Conservation (phyloP, 2,113 vertebrate genomes). For the Romanogobio albipinnatus region DNA sequence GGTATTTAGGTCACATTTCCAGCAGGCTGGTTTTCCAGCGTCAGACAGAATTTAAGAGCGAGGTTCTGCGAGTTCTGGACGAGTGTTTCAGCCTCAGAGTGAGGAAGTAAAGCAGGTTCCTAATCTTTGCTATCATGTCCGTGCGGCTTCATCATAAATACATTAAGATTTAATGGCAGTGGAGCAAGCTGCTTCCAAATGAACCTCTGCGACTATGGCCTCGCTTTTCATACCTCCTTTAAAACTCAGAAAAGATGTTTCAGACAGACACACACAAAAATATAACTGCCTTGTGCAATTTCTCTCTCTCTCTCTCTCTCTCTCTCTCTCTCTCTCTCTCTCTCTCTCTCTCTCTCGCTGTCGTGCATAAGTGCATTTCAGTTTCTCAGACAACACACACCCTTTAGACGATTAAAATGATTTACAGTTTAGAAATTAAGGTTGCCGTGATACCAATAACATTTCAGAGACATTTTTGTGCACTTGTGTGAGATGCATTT, state of each 20-base stretch:
- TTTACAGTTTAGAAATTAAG: neutral
- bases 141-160: constrained; percentile 29
- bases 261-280: neutral
- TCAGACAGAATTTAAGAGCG: constrained; percentile 45
- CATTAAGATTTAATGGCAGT: constrained; percentile 29
- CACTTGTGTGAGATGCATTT: neutral
- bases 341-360: neutral
- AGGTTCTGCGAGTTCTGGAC: constrained; percentile 4
- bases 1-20: constrained; percentile 60
- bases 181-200: neutral
- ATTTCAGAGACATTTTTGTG: constrained; percentile 1
- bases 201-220: neutral
- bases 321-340: too few relatives aligned
- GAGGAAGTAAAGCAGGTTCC: constrained; percentile 12
- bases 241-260: neutral
- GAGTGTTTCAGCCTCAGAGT: constrained; percentile 10
- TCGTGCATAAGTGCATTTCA: neutral
- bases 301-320: too few relatives aligned
- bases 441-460: neutral
- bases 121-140: constrained; percentile 2
- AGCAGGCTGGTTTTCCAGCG: constrained; percentile 54
- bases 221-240: neutral
- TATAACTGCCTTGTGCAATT: neutral
- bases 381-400: neutral
- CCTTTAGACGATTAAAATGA: neutral